A percentile compares a stretch with the other conserved stretches of the same genome.
Conservation (phyloP, 2,797 vertebrate species). For the Tapirus indicus region DNA sequence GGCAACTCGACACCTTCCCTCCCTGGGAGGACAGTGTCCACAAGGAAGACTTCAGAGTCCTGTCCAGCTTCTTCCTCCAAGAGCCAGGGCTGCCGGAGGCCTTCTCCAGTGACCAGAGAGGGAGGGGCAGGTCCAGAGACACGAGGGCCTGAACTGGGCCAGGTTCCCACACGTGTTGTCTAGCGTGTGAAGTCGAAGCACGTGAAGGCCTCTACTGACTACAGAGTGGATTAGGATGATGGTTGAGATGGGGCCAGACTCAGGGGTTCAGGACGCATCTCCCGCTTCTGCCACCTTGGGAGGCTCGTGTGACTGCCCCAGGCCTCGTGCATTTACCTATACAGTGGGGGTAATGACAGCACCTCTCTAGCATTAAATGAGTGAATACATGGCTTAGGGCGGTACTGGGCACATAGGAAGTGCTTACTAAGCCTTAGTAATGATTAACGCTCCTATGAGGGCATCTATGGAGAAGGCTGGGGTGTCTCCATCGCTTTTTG, state of each 20-base stretch:
- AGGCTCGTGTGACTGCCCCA: not conserved
- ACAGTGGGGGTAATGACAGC: accelerated
- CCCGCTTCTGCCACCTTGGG: no score
- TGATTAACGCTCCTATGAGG: accelerated
- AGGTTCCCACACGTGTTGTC: not conserved
- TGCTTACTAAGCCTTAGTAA: accelerated
- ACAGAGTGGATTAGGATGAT: accelerated
- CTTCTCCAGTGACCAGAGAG: accelerated
- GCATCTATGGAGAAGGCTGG: accelerated
- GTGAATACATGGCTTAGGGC: not conserved
- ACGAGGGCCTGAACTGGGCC: accelerated
- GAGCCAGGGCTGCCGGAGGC: accelerated
- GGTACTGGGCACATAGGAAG: not conserved
- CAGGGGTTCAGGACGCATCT: accelerated
- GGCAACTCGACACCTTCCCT: not conserved
- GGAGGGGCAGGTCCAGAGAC: accelerated
- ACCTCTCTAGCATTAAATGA: not conserved
- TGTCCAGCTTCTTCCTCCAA: not conserved
- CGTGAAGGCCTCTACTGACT: accelerated
- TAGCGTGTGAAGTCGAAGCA: not conserved
- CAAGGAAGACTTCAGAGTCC: not conserved
- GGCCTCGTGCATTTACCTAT: not conserved
- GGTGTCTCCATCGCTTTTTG: accelerated
- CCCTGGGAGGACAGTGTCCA: accelerated
- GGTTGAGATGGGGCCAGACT: no score